Percentiles rank a stretch among this genome's conserved stretches.
These are phyloP conservation scores for Eilema sororculum DNA, from an alignment of 2,888 invertebrate species.

Conservation along the genomic window DNA sequence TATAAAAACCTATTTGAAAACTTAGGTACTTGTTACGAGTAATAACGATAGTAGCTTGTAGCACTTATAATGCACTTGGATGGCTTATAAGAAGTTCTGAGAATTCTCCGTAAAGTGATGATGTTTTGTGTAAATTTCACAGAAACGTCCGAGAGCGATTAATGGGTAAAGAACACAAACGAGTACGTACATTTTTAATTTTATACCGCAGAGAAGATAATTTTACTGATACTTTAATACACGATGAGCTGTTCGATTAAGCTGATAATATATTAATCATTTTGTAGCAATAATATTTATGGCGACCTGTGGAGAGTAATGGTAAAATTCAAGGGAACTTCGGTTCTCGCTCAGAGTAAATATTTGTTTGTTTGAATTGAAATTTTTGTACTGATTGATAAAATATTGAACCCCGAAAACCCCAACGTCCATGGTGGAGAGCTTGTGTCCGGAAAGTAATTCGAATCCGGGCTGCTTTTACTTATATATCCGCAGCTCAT, in stretches of 20 bases:
- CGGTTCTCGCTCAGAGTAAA: not conserved
- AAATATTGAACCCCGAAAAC: too few species aligned
- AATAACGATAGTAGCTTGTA: conserved; percentile 34
- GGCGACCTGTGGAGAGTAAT: not conserved
- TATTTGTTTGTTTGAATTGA: not conserved
- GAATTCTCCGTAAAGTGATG: conserved; percentile 35
- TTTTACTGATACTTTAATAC: not conserved
- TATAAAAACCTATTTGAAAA: not conserved
- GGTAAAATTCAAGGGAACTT: not conserved
- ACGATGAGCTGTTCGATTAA: not conserved
- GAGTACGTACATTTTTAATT: conserved; percentile 6
- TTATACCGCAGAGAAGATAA: conserved; percentile 11
- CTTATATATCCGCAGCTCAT: too few species aligned
- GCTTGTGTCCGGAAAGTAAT: too few species aligned
- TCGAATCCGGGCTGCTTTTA: too few species aligned
- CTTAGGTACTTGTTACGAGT: too few species aligned
- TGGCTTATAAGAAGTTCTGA: conserved; percentile 27
- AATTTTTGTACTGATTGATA: not conserved
- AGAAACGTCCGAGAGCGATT: conserved; percentile 31
- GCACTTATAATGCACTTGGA: conserved; percentile 17
- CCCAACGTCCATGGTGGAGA: too few species aligned
- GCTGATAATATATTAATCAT: too few species aligned
- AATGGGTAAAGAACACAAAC: conserved; percentile 27
- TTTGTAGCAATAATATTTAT: not conserved
- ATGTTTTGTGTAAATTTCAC: conserved; percentile 40